These are phyloP conservation scores for Tetraodon nigroviridis DNA, from an alignment of 2,113 vertebrate genomes.

Conservation along the genomic window DNA sequence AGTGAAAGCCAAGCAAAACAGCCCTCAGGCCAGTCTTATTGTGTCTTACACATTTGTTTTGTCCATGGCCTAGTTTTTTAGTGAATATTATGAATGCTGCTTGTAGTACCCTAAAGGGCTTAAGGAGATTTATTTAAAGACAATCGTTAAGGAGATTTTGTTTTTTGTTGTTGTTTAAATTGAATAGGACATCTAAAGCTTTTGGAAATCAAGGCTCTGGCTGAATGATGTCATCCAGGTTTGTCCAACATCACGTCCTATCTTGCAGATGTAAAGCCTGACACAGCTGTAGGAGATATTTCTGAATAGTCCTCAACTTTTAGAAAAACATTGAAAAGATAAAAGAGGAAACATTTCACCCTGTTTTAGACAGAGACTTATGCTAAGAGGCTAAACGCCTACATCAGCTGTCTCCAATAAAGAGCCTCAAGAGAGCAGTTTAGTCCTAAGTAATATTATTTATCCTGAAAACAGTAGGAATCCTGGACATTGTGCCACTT, in stretches of 20 bases:
- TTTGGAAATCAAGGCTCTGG: neutral
- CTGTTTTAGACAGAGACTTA: slow-evolving; percentile 2
- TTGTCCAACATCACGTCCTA: neutral
- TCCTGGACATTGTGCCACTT: slow-evolving; percentile 5
- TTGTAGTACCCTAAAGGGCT: slow-evolving; percentile 12
- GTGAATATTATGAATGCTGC: slow-evolving; percentile 10
- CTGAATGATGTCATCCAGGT: neutral
- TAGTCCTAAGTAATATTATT: neutral
- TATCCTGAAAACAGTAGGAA: slow-evolving; percentile 6
- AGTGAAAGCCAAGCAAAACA: slow-evolving; percentile 14
- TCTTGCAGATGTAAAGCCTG: too few species aligned
- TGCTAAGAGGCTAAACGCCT: slow-evolving; percentile 12
- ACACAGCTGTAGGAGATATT: too few species aligned
- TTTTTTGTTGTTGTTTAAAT: slow-evolving; percentile 3
- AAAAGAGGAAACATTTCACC: neutral
- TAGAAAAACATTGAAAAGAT: slow-evolving; percentile 1
- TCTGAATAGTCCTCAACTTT: slow-evolving; percentile 9
- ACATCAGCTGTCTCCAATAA: slow-evolving; percentile 2
- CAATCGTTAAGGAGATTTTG: neutral
- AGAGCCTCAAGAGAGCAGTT: neutral
- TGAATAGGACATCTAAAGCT: neutral
- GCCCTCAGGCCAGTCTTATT: slow-evolving; percentile 21
- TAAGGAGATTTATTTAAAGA: slow-evolving; percentile 1
- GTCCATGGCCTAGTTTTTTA: slow-evolving; percentile 28
- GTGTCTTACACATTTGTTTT: slow-evolving; percentile 15